Conservation (phyloP, 2,888 invertebrate genomes). For the Hypomecis punctinalis region DNA sequence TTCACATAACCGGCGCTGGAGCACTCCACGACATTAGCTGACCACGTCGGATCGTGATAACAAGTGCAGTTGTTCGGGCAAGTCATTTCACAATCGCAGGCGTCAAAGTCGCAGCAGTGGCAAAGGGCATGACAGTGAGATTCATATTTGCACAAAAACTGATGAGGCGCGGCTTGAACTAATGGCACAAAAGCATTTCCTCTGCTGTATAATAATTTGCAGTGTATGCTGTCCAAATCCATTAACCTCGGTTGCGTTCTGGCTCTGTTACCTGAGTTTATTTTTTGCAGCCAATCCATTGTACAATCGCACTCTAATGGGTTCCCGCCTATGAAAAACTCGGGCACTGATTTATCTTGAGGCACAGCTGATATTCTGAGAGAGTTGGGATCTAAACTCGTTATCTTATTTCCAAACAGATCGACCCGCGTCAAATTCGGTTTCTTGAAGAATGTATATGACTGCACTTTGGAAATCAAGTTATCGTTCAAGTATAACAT, state of each 20-base stretch:
- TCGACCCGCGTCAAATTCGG: slow-evolving; percentile 93
- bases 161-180: slow-evolving; percentile 91
- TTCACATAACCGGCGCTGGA: slow-evolving; percentile 88
- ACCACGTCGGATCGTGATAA: slow-evolving; percentile 95
- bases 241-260: slow-evolving; percentile 92
- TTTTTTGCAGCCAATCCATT: slow-evolving; percentile 95
- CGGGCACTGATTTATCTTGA: slow-evolving; percentile 89
- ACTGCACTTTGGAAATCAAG: slow-evolving; percentile 92
- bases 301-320: slow-evolving; percentile 95
- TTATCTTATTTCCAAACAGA: slow-evolving; percentile 92
- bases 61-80: slow-evolving; percentile 95
- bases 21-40: slow-evolving; percentile 94
- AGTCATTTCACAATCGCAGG: slow-evolving; percentile 96
- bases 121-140: slow-evolving; percentile 94
- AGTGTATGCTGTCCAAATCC: slow-evolving; percentile 93
- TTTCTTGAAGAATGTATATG: slow-evolving; percentile 94
- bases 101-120: slow-evolving; percentile 96
- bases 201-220: slow-evolving; percentile 91
- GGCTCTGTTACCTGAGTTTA: slow-evolving; percentile 89
- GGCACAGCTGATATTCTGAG: slow-evolving; percentile 91
- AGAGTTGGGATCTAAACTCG: slow-evolving; percentile 90
- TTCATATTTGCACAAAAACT: slow-evolving; percentile 94
- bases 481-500: slow-evolving; percentile 92
- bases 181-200: slow-evolving; percentile 90
- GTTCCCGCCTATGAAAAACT: slow-evolving; percentile 94